A percentile compares a stretch with the other conserved stretches of the same genome.
These are phyloP conservation scores for Pontoporia blainvillei DNA, from an alignment of 2,113 vertebrate genomes.

Conservation along the genomic window DNA sequence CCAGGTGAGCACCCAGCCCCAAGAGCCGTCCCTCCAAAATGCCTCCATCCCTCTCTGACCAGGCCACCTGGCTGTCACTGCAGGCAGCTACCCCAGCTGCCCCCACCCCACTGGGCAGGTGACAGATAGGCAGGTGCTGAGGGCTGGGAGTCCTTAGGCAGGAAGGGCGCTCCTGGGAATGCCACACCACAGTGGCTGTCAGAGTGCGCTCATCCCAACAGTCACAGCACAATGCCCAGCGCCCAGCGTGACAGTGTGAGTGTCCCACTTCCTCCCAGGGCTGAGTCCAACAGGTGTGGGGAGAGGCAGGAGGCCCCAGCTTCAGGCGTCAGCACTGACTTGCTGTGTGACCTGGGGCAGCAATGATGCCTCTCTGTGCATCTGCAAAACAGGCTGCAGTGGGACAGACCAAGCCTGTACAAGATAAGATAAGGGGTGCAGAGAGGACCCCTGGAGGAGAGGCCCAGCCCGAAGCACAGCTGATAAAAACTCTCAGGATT, in stretches of 20 bases:
- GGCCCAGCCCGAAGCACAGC: not conserved
- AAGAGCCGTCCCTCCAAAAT: not conserved
- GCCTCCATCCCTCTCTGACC: not conserved
- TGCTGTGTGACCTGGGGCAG: not conserved
- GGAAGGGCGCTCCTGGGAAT: not conserved
- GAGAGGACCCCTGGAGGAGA: not conserved
- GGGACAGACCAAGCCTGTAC: not conserved
- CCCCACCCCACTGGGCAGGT: not conserved
- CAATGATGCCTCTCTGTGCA: not conserved
- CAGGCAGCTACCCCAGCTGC: not conserved
- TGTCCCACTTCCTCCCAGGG: not conserved
- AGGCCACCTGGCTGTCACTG: not conserved
- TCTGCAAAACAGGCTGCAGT: not conserved
- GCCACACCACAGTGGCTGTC: not conserved
- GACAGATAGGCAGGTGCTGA: not conserved
- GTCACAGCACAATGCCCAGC: not conserved
- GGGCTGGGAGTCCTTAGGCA: not conserved
- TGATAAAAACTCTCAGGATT: not conserved
- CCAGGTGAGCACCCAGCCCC: not conserved
- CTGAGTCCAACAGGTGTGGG: not conserved
- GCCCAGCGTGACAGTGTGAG: fast-evolving
- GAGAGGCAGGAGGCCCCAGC: not conserved
- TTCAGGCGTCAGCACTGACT: not conserved
- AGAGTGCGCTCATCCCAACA: not conserved
- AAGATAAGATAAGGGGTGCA: not conserved